Percentiles rank a stretch among this genome's conserved stretches.
Conservation (phyloP, 2,113 vertebrate species). For the Halichoeres trimaculatus region DNA sequence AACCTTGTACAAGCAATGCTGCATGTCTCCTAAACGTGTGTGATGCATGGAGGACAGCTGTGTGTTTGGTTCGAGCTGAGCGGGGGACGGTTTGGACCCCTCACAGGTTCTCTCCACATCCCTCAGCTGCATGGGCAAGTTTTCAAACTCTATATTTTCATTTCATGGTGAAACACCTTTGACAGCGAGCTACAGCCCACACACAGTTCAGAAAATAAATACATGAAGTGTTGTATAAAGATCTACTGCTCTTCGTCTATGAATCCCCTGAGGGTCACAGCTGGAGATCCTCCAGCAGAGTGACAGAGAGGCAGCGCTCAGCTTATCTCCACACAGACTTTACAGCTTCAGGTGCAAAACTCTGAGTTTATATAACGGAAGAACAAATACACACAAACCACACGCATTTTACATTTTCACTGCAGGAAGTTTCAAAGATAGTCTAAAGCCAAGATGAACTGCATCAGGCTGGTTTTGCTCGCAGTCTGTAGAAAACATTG, state of each 20-base stretch:
- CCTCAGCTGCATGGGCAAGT: conserved; percentile 41
- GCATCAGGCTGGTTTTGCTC: too few relatives aligned
- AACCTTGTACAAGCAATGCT: conserved; percentile 22
- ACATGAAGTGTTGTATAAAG: background rate
- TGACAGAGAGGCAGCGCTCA: background rate
- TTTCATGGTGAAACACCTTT: conserved; percentile 25
- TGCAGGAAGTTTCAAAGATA: too few relatives aligned
- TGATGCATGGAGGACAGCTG: conserved; percentile 35
- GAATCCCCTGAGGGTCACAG: background rate
- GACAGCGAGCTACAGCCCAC: background rate
- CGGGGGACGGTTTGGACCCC: conserved; percentile 3
- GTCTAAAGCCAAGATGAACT: too few relatives aligned
- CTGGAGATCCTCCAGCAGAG: background rate
- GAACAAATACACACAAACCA: too few relatives aligned
- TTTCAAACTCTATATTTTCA: conserved; percentile 27
- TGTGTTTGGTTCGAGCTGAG: background rate
- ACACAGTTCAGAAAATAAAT: conserved; percentile 3
- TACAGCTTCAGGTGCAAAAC: background rate
- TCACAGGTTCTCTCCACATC: conserved; percentile 24
- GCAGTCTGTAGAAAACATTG: too few relatives aligned
- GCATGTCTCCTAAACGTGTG: conserved; percentile 40
- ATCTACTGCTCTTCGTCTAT: background rate
- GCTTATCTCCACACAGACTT: background rate
- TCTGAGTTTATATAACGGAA: too few relatives aligned
- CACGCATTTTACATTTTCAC: too few relatives aligned